Base-by-base conservation (phyloP, 2,888 invertebrate genomes). In the Oxytorus armatus region DNA sequence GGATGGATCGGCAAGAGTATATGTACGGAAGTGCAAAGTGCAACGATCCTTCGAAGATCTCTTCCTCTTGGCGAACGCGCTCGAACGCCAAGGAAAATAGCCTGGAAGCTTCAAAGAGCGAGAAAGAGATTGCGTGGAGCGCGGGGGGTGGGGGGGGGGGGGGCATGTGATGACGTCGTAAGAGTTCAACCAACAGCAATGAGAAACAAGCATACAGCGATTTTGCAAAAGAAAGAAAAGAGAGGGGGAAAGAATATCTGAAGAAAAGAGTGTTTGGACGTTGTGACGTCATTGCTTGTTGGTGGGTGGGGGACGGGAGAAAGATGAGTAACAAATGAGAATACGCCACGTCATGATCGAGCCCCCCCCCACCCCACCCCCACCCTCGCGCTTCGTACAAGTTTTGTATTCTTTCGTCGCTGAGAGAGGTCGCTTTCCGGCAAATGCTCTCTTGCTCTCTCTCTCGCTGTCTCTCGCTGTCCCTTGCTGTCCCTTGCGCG, bases 211-310 rank as follows among this genome's bases (percentile, higher is more conserved):
- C 18, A 14, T n/a, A n/a, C n/a, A n/a, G n/a, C n/a, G n/a, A n/a
- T n/a, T n/a, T n/a, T n/a, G n/a, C 2, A 2, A 39, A 29, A 65
- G 47, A 55, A 36, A 44, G 25, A 59, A 36, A 36, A 16, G 25
- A 11, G 42, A 73, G 8, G 18, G 18, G 11, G 68, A 36, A 29
- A 55, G 33, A 23, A 42, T 0, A 42, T 8, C 10, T 3, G n/a
- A 14, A 65, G 21, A 59, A 47, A 51, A 49, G 49, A 51, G 49
- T 29, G 42, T 3, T 63, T 39, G 11, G 21, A 25, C 72, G 69
- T 55, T 16, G 81, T 88, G 89, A 88, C 88, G 88, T 88, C 86
- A 86, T 78, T 78, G n/a, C n/a, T n/a, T n/a, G n/a, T n/a, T n/a
- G n/a, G n/a, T n/a, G n/a, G n/a, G n/a, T n/a, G 84, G 78, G 79